Percentiles rank a stretch among this genome's conserved stretches.
These are phyloP conservation scores for Gymnocephalus cernua DNA, from an alignment of 2,113 vertebrate species.

Conservation along the genomic window DNA sequence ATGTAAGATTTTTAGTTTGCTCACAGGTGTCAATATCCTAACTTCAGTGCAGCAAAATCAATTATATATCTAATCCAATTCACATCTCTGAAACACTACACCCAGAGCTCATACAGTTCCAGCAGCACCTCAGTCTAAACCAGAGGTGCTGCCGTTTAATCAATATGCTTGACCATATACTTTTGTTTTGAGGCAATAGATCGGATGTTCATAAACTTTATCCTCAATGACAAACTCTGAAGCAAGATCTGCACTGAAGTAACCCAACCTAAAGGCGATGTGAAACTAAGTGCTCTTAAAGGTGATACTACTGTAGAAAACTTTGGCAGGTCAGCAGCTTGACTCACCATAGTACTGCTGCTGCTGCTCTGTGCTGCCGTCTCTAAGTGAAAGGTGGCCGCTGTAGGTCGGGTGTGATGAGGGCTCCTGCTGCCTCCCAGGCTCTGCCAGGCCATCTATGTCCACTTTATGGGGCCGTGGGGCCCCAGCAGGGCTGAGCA, in stretches of 20 bases:
- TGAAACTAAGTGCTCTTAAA: background rate
- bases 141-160: background rate
- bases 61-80: background rate
- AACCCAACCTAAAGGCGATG: background rate
- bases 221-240: conserved; percentile 1
- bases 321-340: background rate
- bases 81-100: conserved; percentile 26
- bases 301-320: background rate
- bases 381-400: conserved; percentile 72
- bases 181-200: conserved; percentile 4
- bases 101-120: background rate
- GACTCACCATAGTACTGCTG: conserved; percentile 79
- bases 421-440: conserved; percentile 52
- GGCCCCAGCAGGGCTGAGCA: conserved; percentile 72
- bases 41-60: conserved; percentile 2
- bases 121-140: too few species aligned
- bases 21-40: background rate
- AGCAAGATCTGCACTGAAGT: background rate
- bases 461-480: conserved; percentile 67
- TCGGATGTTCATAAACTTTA: background rate
- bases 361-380: conserved; percentile 40
- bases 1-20: conserved; percentile 6
- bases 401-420: conserved; percentile 57
- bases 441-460: conserved; percentile 67
- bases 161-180: conserved; percentile 10